Percentiles rank a stretch among this genome's conserved stretches.
Conservation (phyloP, 2,888 invertebrate genomes). For the Matsumyia berberina region DNA sequence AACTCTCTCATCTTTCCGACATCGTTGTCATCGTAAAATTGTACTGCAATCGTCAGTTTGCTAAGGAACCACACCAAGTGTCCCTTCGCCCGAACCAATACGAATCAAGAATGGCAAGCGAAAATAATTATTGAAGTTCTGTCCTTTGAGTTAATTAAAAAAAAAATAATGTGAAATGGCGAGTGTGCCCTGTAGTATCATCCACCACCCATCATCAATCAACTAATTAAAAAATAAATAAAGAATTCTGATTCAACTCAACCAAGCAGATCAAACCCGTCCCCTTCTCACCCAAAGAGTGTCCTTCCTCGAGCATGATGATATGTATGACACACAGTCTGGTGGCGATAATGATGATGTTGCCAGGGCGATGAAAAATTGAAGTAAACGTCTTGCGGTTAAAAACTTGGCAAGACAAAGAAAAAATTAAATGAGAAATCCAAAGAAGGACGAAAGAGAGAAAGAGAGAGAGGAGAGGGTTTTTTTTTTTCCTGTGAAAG, state of each 20-base stretch:
- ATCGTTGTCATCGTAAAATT: slow-evolving; percentile 36
- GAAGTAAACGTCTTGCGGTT: slow-evolving; percentile 66
- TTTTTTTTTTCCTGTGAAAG: slow-evolving; percentile 54
- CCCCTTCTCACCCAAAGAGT: slow-evolving; percentile 28
- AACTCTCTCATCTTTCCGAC: slow-evolving; percentile 16
- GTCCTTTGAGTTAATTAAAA: slow-evolving; percentile 54
- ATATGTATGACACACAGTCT: slow-evolving; percentile 58
- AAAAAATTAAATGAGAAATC: slow-evolving; percentile 24
- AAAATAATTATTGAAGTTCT: slow-evolving; percentile 58
- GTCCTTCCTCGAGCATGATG: slow-evolving; percentile 14
- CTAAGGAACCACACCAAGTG: neutral
- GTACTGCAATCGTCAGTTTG: neutral
- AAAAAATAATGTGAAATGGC: slow-evolving; percentile 18
- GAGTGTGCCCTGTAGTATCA: neutral
- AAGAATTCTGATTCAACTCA: slow-evolving; percentile 43
- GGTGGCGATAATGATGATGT: slow-evolving; percentile 45
- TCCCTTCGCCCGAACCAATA: slow-evolving; percentile 9
- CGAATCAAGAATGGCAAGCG: slow-evolving; percentile 35
- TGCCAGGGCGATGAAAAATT: slow-evolving; percentile 56
- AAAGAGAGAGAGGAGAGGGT: slow-evolving; percentile 2
- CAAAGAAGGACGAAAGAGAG: slow-evolving; percentile 2
- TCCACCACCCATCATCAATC: slow-evolving; percentile 21
- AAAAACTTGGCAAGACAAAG: slow-evolving; percentile 43
- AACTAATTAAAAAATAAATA: slow-evolving; percentile 66
- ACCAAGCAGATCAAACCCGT: slow-evolving; percentile 32